Evolutionary conservation across 2,113 vertebrate genomes (phyloP).

Genomic region (Melanotaenia duboulayi): DNA sequence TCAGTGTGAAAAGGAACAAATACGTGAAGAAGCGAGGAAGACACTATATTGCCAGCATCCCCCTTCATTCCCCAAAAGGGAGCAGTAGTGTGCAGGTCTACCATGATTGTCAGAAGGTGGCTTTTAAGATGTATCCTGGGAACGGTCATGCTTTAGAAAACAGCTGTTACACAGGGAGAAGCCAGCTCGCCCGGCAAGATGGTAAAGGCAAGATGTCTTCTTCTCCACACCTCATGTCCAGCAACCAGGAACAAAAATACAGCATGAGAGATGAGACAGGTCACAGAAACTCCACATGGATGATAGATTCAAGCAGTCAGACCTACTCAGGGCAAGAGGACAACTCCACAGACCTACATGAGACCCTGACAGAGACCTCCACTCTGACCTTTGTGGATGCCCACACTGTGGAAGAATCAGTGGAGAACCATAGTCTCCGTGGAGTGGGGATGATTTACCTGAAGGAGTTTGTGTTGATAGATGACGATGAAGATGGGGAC

Average conservation of each 20-base stretch:
- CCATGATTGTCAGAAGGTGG: slow-evolving; percentile 63
- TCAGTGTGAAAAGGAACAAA: slow-evolving; percentile 4
- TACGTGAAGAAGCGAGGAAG: slow-evolving; percentile 60
- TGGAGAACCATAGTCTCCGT: slow-evolving; percentile 87
- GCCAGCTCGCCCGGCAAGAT: slow-evolving; percentile 10
- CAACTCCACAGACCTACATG: slow-evolving; percentile 77
- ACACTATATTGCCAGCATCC: slow-evolving; percentile 25
- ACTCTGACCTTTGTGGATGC: slow-evolving; percentile 94
- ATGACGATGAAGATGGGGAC: slow-evolving; percentile 91
- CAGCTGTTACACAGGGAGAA: slow-evolving; percentile 19
- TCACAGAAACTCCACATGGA: slow-evolving; percentile 45
- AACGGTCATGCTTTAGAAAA: slow-evolving; percentile 44
- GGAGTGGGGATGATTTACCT: slow-evolving; percentile 83
- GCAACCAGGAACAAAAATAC: slow-evolving; percentile 25
- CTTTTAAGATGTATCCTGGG: slow-evolving; percentile 43
- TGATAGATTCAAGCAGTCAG: slow-evolving; percentile 62
- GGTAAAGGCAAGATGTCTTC: slow-evolving; percentile 9
- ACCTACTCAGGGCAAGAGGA: slow-evolving; percentile 63
- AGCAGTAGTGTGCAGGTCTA: slow-evolving; percentile 51
- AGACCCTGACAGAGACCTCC: slow-evolving; percentile 80
- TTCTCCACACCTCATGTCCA: slow-evolving; percentile 12
- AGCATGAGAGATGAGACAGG: slow-evolving; percentile 31
- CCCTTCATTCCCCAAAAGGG: slow-evolving; percentile 56
- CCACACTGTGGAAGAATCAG: slow-evolving; percentile 86
- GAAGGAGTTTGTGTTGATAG: slow-evolving; percentile 93